Percentiles rank a stretch among this genome's conserved stretches.
Evolutionary conservation across 2,888 invertebrate genomes (phyloP).

Genomic region (Melinaea marsaeus): DNA sequence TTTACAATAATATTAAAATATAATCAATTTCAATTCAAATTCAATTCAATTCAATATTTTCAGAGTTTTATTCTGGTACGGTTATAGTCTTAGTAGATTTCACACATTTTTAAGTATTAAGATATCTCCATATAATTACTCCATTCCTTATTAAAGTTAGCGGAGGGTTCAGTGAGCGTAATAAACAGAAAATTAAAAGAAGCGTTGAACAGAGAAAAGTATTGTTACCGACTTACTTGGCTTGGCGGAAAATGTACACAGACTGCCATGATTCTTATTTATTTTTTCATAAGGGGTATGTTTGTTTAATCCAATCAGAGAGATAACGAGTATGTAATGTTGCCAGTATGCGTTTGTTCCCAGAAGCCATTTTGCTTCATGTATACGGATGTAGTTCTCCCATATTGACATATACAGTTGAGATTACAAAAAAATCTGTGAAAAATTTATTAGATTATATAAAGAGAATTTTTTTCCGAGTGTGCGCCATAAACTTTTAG

Average conservation of each 20-base stretch:
- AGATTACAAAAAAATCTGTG: not conserved
- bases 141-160: not conserved
- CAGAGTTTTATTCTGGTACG: too few species aligned
- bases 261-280: not conserved
- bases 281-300: not conserved
- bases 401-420: slow-evolving; percentile 1
- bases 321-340: slow-evolving; percentile 4
- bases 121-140: not conserved
- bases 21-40: too few species aligned
- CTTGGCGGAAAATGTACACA: not conserved
- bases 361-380: not conserved
- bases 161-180: not conserved
- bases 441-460: not conserved
- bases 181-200: slow-evolving; percentile 3
- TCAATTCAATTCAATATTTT: too few species aligned
- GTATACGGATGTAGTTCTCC: not conserved
- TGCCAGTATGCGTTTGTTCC: slow-evolving; percentile 4
- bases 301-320: not conserved
- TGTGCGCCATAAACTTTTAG: not conserved
- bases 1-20: too few species aligned
- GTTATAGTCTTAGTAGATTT: too few species aligned
- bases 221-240: not conserved
- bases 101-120: too few species aligned
- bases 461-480: not conserved
- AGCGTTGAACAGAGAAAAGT: slow-evolving; percentile 2